Conservation (phyloP, 1,140 invertebrate species). For the Drosophila mojavensis region DNA sequence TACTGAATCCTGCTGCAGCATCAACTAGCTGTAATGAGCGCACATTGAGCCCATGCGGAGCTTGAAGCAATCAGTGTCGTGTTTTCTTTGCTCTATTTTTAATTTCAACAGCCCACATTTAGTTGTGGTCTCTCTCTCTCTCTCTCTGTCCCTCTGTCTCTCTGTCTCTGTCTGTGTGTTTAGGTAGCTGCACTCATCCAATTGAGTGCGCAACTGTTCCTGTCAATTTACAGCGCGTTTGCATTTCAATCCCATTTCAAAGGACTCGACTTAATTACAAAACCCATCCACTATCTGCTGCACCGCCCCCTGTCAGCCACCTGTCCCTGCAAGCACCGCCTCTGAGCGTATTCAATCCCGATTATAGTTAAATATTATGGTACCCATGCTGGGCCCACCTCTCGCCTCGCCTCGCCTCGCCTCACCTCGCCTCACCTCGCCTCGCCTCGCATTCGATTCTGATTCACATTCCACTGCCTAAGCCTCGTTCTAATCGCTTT, state of each 20-base stretch:
- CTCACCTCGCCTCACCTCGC: background rate
- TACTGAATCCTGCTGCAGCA: background rate
- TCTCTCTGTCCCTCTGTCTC: too few relatives aligned
- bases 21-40: conserved; percentile 30
- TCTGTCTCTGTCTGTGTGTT: background rate
- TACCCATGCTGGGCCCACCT: background rate
- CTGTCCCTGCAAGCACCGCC: background rate
- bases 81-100: conserved; percentile 46
- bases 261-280: conserved; percentile 4
- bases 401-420: too few relatives aligned
- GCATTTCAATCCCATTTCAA: conserved; percentile 54
- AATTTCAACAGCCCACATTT: conserved; percentile 10
- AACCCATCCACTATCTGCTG: background rate
- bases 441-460: background rate
- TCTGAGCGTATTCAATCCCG: conserved; percentile 1
- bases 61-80: conserved; percentile 64
- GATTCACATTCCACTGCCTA: background rate
- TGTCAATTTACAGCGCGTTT: conserved; percentile 62
- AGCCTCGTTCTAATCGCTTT: background rate
- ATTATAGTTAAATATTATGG: conserved; percentile 8
- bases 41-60: conserved; percentile 52
- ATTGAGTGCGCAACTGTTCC: conserved; percentile 30
- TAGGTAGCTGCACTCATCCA: conserved; percentile 17
- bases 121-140: too few relatives aligned
- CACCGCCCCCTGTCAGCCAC: background rate